Percentiles rank a stretch among this genome's conserved stretches.
These are phyloP conservation scores for Entomyzon cyanotis DNA, from an alignment of 2,113 vertebrate species.

Conservation along the genomic window DNA sequence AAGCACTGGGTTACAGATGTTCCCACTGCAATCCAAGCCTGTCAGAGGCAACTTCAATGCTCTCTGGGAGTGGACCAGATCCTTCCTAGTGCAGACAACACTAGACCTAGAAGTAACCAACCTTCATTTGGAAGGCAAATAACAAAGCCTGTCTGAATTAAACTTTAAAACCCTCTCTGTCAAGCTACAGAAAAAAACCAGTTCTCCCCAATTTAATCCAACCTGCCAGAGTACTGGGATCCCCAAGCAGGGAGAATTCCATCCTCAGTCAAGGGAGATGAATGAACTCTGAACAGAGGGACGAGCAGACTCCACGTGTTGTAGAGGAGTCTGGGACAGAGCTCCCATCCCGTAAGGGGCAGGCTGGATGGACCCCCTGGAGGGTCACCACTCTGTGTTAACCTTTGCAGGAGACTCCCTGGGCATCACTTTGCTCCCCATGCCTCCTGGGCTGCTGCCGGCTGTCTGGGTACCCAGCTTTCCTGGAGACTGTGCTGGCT, in stretches of 20 bases:
- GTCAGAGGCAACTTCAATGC: background rate
- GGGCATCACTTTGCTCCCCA: rapidly evolving
- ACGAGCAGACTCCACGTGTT: rapidly evolving
- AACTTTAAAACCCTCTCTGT: background rate
- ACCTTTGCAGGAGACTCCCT: background rate
- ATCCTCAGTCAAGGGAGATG: background rate
- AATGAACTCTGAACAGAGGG: background rate
- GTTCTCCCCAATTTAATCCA: background rate
- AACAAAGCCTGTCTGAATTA: background rate
- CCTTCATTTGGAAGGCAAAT: background rate
- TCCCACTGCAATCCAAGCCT: background rate
- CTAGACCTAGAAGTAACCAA: background rate
- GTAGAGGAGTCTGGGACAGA: background rate
- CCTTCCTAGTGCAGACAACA: background rate
- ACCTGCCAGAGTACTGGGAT: background rate
- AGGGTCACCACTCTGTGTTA: background rate
- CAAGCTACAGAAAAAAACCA: background rate
- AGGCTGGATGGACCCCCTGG: rapidly evolving
- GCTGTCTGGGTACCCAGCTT: background rate
- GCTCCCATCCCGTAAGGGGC: background rate
- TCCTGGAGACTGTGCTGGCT: rapidly evolving
- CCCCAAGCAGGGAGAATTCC: background rate
- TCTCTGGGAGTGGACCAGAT: background rate
- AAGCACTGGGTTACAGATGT: background rate
- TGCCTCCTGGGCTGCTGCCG: rapidly evolving